Percentiles rank a stretch among this genome's conserved stretches.
phyloP scores from a whole-genome alignment of 2,113 vertebrate species.

The Perca fluviatilis region DNA sequence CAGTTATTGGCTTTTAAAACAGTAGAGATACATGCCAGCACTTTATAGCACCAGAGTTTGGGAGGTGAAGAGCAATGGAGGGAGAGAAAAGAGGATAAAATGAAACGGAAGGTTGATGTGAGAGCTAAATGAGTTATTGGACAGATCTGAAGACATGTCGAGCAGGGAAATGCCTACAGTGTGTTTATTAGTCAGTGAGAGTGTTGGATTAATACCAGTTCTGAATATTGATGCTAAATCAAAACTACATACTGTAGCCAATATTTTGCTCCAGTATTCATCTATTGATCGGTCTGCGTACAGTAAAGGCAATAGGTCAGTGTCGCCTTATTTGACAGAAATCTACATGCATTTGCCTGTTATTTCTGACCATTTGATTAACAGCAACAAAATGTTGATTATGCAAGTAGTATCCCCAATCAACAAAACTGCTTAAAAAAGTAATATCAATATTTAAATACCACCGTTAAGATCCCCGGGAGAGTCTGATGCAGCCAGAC shows the following conservation, averaged over 20 bases:
- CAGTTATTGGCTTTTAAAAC: slow-evolving; percentile 49
- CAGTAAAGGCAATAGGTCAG: too few species aligned
- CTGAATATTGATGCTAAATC: background rate
- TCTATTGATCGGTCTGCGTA: background rate
- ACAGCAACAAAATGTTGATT: too few species aligned
- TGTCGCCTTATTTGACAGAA: too few species aligned
- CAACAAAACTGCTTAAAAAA: too few species aligned
- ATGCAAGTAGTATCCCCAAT: too few species aligned
- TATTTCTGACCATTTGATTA: too few species aligned
- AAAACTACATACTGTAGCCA: background rate
- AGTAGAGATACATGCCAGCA: slow-evolving; percentile 41
- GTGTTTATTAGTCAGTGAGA: background rate
- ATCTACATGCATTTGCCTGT: too few species aligned
- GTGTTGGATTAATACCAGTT: background rate
- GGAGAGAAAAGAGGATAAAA: background rate
- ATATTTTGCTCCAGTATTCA: background rate
- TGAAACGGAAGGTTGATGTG: background rate
- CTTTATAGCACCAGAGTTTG: slow-evolving; percentile 23
- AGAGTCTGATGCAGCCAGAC: too few species aligned
- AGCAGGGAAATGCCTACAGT: background rate
- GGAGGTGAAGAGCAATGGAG: slow-evolving; percentile 2
- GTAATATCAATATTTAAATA: too few species aligned
- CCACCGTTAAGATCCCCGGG: too few species aligned
- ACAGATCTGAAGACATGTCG: background rate
- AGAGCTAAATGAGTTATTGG: background rate